Evolutionary conservation across 2,888 invertebrate genomes (phyloP), one percentile per base, ranked within the genome.

Genomic region (Thymelicus lineola): DNA sequence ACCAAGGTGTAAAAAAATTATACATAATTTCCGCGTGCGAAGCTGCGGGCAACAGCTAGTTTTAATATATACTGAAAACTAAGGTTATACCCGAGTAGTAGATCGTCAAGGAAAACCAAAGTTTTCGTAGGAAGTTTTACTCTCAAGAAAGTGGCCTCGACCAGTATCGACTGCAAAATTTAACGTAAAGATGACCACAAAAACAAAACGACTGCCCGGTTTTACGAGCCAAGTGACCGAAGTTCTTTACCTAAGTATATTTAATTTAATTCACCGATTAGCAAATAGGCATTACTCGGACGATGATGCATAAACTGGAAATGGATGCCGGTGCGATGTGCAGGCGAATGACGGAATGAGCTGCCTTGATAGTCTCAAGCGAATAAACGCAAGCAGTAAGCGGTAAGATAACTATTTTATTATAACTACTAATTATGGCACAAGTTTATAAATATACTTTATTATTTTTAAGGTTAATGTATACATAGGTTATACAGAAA

Each of bases 311-410:
- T 70, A 71, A 69, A 63, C 70, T 70, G 46, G 61, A 69, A 53
- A 68, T 72, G 70, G 71, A 73, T 73, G 69, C 72, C 38, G 72
- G 50, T 70, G 61, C 45, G 72, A 72, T 76, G 77, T 75, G 75
- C 74, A 76, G 75, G 73, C 74, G 73, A 76, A 75, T 75, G 75
- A 73, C 72, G 75, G 74, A 70, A 70, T 68, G 68, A 68, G 48
- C 50, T 68, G 61, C 68, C 61, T 68, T 62, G 68, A 68, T 62
- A 46, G 68, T 57, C 55, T 68, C 42, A 55, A 15, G 55, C 68
- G 62, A 61, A 75, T 77, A 74, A 76, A 75, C 74, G 71, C 57
- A 36, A 57, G 57, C 57, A 36, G 9, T 57, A n/a, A 36, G 57
- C 57, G n/a, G n/a, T 12, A 10, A 42, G 42, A 10, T 42, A 9